Evolutionary conservation across 2,113 vertebrate genomes (phyloP), one percentile per base, ranked within the genome.

Genomic region (Toxotes chatareus): DNA sequence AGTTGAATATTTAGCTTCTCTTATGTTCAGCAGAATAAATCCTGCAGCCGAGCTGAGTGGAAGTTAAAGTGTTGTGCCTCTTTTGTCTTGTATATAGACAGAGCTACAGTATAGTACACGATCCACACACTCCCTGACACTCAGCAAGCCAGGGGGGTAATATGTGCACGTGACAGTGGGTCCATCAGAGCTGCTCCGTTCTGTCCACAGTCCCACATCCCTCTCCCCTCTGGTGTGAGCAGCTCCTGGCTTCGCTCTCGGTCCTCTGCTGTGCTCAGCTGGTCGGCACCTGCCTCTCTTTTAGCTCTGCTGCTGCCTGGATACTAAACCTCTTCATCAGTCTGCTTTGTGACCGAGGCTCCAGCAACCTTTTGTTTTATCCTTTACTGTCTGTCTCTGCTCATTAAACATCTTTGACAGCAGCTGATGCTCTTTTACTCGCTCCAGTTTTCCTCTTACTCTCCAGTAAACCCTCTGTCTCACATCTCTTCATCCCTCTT

Each of bases 291-390:
- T 89, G 83, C 80, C 67, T 87, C 31, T 44, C 79, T 79, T 79
- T 76, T n/a, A 61, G 79, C 62, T 10, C 36, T 3, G 42, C 75
- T 65, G 83, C 88, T 91, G 79, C 90, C 77, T 81, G 79, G 88
- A 85, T 69, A 86, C 86, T 44, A 16, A 72, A 76, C 16, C 79
- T 80, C 87, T 91, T 65, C 84, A 87, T 91, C 86, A 90, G 79
- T 69, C 71, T 65, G 51, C 78, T 78, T 67, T 79, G 69, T 84
- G 79, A 70, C 73, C 27, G 2, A 57, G 77, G 64, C 86, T 70
- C 86, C 74, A 53, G 40, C 63, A 34, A 47, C 42, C 80, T 84
- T 87, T 82, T 79, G 80, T 79, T 74, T 83, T 12, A 62, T 49
- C 51, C 55, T 38, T 19, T 9, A 12, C 84, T 31, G 69, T 82